Evolutionary conservation across 2,888 invertebrate genomes (phyloP), one percentile per base, ranked within the genome.

Genomic region (Nemurella pictetii): DNA sequence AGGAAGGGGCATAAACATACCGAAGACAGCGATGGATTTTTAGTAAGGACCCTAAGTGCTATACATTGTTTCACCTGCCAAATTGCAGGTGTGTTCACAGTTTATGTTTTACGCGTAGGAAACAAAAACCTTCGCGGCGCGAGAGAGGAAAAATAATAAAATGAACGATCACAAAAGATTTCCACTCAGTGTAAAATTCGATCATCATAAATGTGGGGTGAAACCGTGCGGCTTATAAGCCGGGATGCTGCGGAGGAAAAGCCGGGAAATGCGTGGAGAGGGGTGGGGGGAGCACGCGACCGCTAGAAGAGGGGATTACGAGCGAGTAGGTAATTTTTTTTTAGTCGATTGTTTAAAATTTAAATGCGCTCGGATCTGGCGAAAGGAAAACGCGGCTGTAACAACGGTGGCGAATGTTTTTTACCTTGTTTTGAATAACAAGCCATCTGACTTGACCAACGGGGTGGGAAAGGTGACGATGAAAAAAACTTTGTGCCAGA

Each of bases 271-370:
- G 3, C 9, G 55, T 2, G 55, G 55, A 20, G 20, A 55, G 20
- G 20, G 9, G 3, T 20, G 55, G 5, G 55, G 55, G 55, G 20
- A 55, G 20, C 9, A 12, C 55, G 55, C 55, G 3, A 20, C 35
- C 35, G 20, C 12, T 15, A 12, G 55, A 3, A 12, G 55, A 55
- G 1, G 55, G 78, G 78, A 78, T 78, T 78, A 78, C 27, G 78
- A 29, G 12, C 29, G n/a, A 30, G 30, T 78, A 29, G 28, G 29
- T 30, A 78, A 55, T 15, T 55, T 78, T 78, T 77, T 77, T 78
- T 28, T 2, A 78, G 78, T 78, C 78, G 78, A 78, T 78, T 78
- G 78, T 78, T 78, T 78, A 78, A 78, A 55, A n/a, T 35, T 35
- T 35, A 35, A 35, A 35, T 35, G 12, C 35, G 35, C 35, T 35